Percentiles rank a stretch among this genome's conserved stretches.
Conservation (phyloP, 2,113 vertebrate species). For the Danionella cerebrum region DNA sequence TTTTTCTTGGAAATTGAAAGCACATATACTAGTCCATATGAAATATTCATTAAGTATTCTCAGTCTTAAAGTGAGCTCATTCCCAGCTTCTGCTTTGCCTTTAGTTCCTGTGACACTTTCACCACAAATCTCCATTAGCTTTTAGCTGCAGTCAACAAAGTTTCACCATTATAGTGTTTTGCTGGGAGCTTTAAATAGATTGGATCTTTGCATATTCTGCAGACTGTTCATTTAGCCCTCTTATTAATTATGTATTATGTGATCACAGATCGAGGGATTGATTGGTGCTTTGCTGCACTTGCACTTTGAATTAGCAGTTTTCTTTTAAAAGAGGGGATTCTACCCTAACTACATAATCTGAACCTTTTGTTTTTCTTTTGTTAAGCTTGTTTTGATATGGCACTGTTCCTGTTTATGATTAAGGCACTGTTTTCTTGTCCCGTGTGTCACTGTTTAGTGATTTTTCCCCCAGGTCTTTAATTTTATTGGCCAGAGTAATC, state of each 20-base stretch:
- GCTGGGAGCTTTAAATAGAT: neutral
- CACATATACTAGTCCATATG: neutral
- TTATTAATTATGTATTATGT: neutral
- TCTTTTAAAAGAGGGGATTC: too few relatives aligned
- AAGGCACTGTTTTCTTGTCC: too few relatives aligned
- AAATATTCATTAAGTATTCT: slow-evolving; percentile 27
- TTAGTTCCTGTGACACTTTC: neutral
- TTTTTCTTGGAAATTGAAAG: slow-evolving; percentile 20
- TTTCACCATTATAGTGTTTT: neutral
- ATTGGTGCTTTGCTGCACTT: neutral
- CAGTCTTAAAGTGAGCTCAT: neutral
- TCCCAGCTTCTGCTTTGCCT: neutral
- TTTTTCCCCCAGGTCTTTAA: too few relatives aligned
- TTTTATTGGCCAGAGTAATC: too few relatives aligned
- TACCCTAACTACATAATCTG: too few relatives aligned
- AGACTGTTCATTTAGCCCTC: neutral
- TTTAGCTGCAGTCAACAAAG: neutral
- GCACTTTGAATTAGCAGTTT: neutral
- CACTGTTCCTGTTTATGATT: too few relatives aligned
- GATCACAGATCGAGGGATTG: neutral
- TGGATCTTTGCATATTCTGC: neutral
- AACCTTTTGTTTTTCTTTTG: too few relatives aligned
- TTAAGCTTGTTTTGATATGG: too few relatives aligned
- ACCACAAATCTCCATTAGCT: neutral
- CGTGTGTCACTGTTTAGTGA: too few relatives aligned